Evolutionary conservation across 1,140 invertebrate species (phyloP), one percentile per base, ranked within the genome.

Genomic region (Cydia strobilella): DNA sequence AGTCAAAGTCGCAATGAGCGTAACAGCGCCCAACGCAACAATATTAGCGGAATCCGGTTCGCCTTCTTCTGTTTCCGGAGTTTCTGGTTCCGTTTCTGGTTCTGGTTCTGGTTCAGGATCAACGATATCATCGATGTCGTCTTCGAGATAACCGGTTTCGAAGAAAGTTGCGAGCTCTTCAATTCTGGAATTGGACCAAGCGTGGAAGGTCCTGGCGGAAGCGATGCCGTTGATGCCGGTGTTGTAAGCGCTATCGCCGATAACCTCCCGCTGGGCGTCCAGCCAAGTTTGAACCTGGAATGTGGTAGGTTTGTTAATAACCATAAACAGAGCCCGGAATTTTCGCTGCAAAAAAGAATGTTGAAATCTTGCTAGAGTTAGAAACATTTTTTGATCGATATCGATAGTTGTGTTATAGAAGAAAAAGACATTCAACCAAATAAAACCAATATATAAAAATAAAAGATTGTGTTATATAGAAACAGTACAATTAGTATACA

Each of bases 91-190:
- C 4, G 27, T 2, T n/a, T 72, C 51, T 6, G 18, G 23, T 9
- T 75, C 65, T 7, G 62, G 18, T 27, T 73, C 69, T n/a, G 12
- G 23, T 31, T 71, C 74, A n/a, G 63, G 39, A 2, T 72, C 76
- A 4, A 51, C 74, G 1, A 76, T 77, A 35, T 81, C 80, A n/a
- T 85, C 82, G 23, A 87, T 77, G 6, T 76, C 72, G 35, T 88
- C 85, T 45, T 90, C 87, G 6, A 84, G 80, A 27, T 86, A 91
- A 31, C 90, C 90, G 42, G 54, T 82, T 12, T 89, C 85, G 51
- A 92, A 88, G 77, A 78, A 92, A 5, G 48, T 54, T 2, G 51
- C 72, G 62, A 92, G 82, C 73, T 92, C 90, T 7, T 75, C 48
- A 4, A 81, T 48, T 15, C 89, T 83, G 3, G 74, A 39, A 1